Evolutionary conservation across 2,113 vertebrate genomes (phyloP), one percentile per base, ranked within the genome.

Genomic region (Caranx melampygus): DNA sequence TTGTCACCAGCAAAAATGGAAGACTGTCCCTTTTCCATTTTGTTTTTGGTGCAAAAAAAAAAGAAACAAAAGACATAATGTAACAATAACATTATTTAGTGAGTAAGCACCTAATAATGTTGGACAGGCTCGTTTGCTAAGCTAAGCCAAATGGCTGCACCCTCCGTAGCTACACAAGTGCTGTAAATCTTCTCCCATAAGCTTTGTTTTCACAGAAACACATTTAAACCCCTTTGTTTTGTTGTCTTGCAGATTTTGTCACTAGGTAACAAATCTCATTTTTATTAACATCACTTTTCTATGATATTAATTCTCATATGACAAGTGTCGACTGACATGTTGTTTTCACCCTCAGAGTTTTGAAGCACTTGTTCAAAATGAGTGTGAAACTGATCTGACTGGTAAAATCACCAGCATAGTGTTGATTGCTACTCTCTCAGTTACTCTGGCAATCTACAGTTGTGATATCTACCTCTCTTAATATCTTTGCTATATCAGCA

Each of bases 401-500:
- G 40, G 12, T 13, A 31, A 9, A 73, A 21, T 45, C 11, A 31
- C 49, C 64, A 21, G n/a, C 12, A 21, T 14, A n/a, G 34, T 13
- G 42, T n/a, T 34, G 52, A 58, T 33, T 59, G 21, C 14, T n/a
- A 55, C 35, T 14, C 10, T 26, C 15, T 42, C 34, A 33, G 14
- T 72, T 54, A 78, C 45, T 57, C 21, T 18, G 21, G 44, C 68
- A 62, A 52, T 49, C 49, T 59, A 20, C 40, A 73, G 75, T 40
- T 55, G 42, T 47, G 21, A 72, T 67, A 14, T 66, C 31, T 49
- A 15, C 1, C 12, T 70, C 51, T 6, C 52, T 68, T 6, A 57
- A 6, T 18, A 62, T 60, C 21, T 47, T 51, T 37, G 12, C 26
- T 59, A 26, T 20, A 86, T 79, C 73, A 72, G 65, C 78, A 62